A percentile compares a stretch with the other conserved stretches of the same genome.
Evolutionary conservation across 2,888 invertebrate genomes (phyloP).

Genomic region (Drosophila glabriapex): DNA sequence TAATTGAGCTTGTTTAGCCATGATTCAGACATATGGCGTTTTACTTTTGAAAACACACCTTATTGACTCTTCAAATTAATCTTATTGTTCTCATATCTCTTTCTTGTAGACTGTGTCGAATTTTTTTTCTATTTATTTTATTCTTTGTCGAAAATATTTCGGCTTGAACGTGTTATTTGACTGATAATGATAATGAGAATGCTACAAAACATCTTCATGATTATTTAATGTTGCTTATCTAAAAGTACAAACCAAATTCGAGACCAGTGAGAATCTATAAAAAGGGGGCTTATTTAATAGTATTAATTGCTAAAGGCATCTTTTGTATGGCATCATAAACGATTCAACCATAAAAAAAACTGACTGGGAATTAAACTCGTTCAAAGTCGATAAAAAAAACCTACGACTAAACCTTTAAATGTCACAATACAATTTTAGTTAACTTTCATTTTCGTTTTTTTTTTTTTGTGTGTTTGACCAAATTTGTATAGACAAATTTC

Average conservation of each 20-base stretch:
- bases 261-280: neutral
- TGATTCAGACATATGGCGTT: neutral
- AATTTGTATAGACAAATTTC: slow-evolving; percentile 44
- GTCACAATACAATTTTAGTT: neutral
- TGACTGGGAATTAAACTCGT: neutral
- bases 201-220: neutral
- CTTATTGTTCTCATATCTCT: neutral
- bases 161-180: neutral
- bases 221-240: neutral
- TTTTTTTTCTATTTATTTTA: neutral
- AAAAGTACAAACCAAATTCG: neutral
- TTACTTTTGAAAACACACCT: neutral
- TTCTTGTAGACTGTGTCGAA: neutral
- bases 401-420: neutral
- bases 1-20: neutral
- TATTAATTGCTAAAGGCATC: neutral
- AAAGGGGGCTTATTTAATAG: neutral
- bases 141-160: neutral
- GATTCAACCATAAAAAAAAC: neutral
- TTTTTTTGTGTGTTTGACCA: neutral
- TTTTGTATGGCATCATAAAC: neutral
- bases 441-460: slow-evolving; percentile 8
- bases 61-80: neutral
- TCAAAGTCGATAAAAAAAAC: neutral
- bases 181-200: slow-evolving; percentile 2